Evolutionary conservation across 1,140 invertebrate species (phyloP).

Genomic region (Drosophila aff.): DNA sequence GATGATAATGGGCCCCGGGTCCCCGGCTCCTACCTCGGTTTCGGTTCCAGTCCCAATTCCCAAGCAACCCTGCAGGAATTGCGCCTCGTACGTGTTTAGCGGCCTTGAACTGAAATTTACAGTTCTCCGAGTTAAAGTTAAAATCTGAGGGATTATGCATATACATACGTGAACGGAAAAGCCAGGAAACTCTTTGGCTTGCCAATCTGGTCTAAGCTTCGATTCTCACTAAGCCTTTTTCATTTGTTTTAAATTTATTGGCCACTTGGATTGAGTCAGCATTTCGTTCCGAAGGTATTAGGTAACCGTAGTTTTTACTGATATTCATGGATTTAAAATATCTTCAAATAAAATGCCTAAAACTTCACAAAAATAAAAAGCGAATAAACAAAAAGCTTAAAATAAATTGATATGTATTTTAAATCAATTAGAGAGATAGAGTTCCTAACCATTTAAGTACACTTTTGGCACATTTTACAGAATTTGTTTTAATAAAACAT

Average conservation of each 20-base stretch:
- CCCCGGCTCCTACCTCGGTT: constrained; percentile 13
- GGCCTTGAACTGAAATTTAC: constrained; percentile 70
- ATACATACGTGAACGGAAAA: constrained; percentile 26
- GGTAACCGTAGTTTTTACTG: neutral
- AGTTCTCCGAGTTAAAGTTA: constrained; percentile 26
- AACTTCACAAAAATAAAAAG: neutral
- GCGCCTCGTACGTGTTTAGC: constrained; percentile 54
- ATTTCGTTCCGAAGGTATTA: neutral
- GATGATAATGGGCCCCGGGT: constrained; percentile 48
- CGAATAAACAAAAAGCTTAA: neutral
- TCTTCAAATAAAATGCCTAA: neutral
- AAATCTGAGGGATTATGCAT: constrained; percentile 46
- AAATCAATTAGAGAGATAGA: neutral
- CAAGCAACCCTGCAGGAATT: constrained; percentile 57
- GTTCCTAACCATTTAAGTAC: too few relatives aligned
- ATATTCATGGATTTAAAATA: neutral
- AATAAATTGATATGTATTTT: neutral
- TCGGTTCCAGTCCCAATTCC: neutral
- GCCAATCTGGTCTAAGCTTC: constrained; percentile 10
- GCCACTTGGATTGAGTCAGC: neutral
- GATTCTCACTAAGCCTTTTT: constrained; percentile 11
- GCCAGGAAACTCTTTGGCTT: constrained; percentile 2
- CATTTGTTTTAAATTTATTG: constrained; percentile 20
- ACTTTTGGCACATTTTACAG: too few relatives aligned
- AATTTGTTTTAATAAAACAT: too few relatives aligned